Percentiles rank a stretch among this genome's conserved stretches.
phyloP scores from a whole-genome alignment of 2,888 invertebrate genomes.

The Tridacna gigas region DNA sequence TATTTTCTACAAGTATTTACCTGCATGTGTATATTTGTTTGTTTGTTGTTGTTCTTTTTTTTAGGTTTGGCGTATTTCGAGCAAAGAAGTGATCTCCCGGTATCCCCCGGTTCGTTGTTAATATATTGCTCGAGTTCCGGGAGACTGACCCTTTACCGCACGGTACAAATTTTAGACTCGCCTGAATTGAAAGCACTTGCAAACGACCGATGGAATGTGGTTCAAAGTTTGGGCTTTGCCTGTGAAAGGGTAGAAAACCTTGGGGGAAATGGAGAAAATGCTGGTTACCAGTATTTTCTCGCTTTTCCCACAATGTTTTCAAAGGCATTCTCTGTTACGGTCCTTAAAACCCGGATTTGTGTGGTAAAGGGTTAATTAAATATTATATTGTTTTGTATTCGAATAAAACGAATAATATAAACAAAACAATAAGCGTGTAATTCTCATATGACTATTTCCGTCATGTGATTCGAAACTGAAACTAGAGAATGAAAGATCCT shows the following conservation, averaged over 20 bases:
- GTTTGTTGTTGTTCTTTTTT: too few species aligned
- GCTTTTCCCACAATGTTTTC: constrained; percentile 5
- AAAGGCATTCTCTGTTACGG: not conserved
- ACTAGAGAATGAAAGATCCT: not conserved
- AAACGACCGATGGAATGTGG: not conserved
- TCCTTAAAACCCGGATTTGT: not conserved
- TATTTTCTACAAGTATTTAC: too few species aligned
- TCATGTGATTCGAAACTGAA: not conserved
- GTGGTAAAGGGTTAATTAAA: not conserved
- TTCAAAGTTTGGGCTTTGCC: not conserved
- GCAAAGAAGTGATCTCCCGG: not conserved
- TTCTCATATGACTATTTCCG: not conserved
- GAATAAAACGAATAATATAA: not conserved
- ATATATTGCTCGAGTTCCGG: not conserved
- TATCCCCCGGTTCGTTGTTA: not conserved
- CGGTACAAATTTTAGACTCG: not conserved
- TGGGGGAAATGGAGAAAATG: not conserved
- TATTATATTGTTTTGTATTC: not conserved
- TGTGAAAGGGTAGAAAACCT: not conserved
- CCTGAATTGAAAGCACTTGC: not conserved
- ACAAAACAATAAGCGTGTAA: not conserved
- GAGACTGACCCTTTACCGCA: not conserved
- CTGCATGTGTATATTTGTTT: too few species aligned
- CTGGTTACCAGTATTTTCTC: constrained; percentile 10
- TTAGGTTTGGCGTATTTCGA: too few species aligned